Conservation (phyloP, 2,113 vertebrate species). For the Psophia crepitans region DNA sequence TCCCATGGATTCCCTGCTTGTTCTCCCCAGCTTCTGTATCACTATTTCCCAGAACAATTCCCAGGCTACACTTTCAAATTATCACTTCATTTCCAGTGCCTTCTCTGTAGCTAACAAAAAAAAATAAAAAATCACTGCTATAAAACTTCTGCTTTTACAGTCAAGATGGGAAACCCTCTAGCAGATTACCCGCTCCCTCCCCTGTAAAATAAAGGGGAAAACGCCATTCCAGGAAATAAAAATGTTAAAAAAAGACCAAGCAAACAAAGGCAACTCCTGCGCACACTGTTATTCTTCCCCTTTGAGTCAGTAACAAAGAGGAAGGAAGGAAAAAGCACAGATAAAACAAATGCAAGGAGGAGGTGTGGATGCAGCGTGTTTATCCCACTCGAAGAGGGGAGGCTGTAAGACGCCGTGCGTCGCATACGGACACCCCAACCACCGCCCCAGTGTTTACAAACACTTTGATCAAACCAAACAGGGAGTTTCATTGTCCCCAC, state of each 20-base stretch:
- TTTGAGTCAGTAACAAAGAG: not conserved
- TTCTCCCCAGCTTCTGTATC: not conserved
- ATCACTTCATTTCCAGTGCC: not conserved
- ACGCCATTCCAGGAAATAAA: conserved; percentile 7
- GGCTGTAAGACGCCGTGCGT: not conserved
- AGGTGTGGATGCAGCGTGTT: not conserved
- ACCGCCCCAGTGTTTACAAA: conserved; percentile 13
- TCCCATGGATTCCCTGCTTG: not conserved
- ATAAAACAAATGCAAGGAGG: not conserved
- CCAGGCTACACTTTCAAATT: not conserved
- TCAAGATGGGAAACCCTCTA: not conserved
- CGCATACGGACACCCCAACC: not conserved
- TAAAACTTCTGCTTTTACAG: conserved; percentile 6
- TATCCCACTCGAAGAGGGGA: not conserved
- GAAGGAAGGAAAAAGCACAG: not conserved
- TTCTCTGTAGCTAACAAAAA: not conserved
- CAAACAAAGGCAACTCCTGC: not conserved
- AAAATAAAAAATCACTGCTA: not conserved
- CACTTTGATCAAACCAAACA: not conserved
- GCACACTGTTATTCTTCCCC: not conserved
- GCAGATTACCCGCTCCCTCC: not conserved
- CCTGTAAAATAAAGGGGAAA: not conserved
- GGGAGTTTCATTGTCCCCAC: conserved; percentile 51
- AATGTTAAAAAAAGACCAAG: not conserved
- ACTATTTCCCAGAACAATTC: not conserved